Evolutionary conservation across 2,797 vertebrate species (phyloP).

Genomic region (Coregonus suidteri): DNA sequence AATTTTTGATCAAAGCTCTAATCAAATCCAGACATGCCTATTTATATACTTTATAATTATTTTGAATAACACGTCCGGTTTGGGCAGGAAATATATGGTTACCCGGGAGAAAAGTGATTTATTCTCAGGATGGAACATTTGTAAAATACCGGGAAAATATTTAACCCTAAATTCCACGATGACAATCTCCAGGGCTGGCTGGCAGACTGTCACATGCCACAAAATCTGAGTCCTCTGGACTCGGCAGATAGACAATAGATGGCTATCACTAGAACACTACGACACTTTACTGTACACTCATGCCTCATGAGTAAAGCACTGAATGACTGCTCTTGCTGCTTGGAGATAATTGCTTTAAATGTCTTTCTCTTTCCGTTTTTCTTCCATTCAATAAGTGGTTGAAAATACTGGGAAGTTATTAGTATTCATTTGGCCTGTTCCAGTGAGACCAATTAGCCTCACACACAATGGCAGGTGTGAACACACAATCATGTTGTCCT

Average conservation of each 20-base stretch:
- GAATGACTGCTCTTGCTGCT: background rate
- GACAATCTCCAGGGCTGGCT: background rate
- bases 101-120: too few species aligned
- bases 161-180: too few species aligned
- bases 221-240: background rate
- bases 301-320: background rate
- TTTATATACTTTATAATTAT: too few species aligned
- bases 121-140: too few species aligned
- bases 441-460: too few species aligned
- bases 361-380: background rate
- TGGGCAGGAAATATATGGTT: too few species aligned
- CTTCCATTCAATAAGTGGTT: slow-evolving; percentile 1
- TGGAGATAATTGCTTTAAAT: background rate
- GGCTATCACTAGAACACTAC: background rate
- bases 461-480: too few species aligned
- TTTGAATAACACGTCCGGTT: too few species aligned
- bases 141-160: too few species aligned
- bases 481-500: background rate
- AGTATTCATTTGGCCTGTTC: background rate
- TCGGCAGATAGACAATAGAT: background rate
- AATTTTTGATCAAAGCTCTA: too few species aligned
- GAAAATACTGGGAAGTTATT: slow-evolving; percentile 14
- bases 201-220: slow-evolving; percentile 21
- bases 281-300: background rate
- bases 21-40: too few species aligned